These are phyloP conservation scores for Phylloscopus whistleri DNA, from an alignment of 2,113 vertebrate genomes.

Conservation along the genomic window DNA sequence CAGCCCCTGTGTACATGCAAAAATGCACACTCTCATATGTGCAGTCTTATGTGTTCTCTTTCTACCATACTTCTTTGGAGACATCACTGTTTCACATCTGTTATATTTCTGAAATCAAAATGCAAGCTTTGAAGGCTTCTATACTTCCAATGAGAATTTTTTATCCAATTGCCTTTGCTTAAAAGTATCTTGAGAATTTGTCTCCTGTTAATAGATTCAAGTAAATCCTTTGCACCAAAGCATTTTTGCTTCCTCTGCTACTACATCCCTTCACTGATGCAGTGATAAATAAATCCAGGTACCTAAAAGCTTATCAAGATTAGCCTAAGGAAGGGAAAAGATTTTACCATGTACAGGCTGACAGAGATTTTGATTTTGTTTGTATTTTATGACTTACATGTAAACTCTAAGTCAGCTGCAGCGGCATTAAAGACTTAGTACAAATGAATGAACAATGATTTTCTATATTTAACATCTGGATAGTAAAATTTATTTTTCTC, in stretches of 20 bases:
- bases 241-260: neutral
- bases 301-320: neutral
- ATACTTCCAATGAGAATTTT: neutral
- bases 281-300: neutral
- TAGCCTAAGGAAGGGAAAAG: neutral
- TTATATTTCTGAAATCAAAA: constrained; percentile 18
- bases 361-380: neutral
- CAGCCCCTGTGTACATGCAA: neutral
- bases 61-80: neutral
- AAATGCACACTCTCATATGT: neutral
- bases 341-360: neutral
- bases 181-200: constrained; percentile 34
- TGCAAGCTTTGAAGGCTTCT: constrained; percentile 2
- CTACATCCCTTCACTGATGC: neutral
- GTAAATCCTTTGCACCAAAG: neutral
- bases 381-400: neutral
- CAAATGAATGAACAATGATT: neutral
- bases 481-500: neutral
- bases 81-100: neutral
- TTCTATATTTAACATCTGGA: neutral
- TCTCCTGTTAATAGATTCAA: neutral
- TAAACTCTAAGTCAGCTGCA: neutral
- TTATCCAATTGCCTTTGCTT: constrained; percentile 7
- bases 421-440: neutral
- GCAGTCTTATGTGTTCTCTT: neutral